These are phyloP conservation scores for Creontiades dilutus DNA, from an alignment of 2,888 invertebrate species.

Conservation along the genomic window DNA sequence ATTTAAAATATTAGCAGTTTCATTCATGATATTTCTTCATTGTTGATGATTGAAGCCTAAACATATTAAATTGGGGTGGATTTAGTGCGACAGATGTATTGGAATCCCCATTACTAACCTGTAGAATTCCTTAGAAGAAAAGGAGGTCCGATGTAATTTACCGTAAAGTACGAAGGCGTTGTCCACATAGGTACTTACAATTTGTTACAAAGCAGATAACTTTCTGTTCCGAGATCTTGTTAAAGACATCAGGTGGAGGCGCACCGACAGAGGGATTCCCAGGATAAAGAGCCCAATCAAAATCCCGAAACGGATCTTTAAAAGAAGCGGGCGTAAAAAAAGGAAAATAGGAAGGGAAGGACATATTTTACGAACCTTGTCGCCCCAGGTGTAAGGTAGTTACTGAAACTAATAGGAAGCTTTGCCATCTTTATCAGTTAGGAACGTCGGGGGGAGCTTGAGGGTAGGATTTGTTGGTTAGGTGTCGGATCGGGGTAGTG, in stretches of 20 bases:
- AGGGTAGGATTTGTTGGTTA: conserved; percentile 42
- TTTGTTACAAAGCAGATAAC: not conserved
- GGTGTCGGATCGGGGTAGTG: not conserved
- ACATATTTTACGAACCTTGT: conserved; percentile 66
- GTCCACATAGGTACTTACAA: not conserved
- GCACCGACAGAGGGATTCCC: conserved; percentile 25
- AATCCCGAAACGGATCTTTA: conserved; percentile 36
- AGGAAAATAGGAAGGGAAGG: conserved; percentile 1
- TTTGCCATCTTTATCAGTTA: conserved; percentile 71
- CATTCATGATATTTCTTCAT: too few species aligned
- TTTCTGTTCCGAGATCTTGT: not conserved
- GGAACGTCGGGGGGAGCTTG: conserved; percentile 42
- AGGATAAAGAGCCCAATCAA: conserved; percentile 52
- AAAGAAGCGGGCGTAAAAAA: conserved; percentile 27
- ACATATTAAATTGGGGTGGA: too few species aligned
- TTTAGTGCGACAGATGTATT: too few species aligned
- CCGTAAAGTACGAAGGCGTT: not conserved
- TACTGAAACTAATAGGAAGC: conserved; percentile 70
- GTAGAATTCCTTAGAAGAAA: too few species aligned
- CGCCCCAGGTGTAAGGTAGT: conserved; percentile 70
- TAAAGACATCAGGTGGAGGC: conserved; percentile 35
- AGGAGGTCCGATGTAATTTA: not conserved
- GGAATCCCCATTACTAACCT: too few species aligned
- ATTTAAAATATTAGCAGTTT: too few species aligned
- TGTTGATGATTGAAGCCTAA: too few species aligned